Percentiles rank a stretch among this genome's conserved stretches.
phyloP scores from a whole-genome alignment of 2,113 vertebrate genomes.

The Odocoileus hemionus region DNA sequence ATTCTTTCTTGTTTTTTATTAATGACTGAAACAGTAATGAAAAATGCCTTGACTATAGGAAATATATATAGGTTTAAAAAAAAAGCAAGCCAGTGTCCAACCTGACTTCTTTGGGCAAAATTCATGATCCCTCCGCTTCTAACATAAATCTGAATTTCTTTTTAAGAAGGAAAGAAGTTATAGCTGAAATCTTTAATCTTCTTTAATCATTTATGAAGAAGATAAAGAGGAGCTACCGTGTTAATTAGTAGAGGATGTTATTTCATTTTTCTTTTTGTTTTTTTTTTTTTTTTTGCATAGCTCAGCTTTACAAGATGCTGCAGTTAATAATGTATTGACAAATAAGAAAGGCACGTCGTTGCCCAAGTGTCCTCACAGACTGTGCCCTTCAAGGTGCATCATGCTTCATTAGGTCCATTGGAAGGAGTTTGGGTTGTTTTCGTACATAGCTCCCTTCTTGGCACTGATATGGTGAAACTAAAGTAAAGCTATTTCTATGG shows the following conservation, averaged over 20 bases:
- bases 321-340: background rate
- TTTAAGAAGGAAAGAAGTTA: background rate
- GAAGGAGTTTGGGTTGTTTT: background rate
- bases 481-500: background rate
- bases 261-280: background rate
- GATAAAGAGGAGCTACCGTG: background rate
- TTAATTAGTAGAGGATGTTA: background rate
- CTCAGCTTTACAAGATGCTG: background rate
- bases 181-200: background rate
- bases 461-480: background rate
- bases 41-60: background rate
- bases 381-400: background rate
- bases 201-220: background rate
- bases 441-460: background rate
- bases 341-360: background rate
- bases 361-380: background rate
- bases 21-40: background rate
- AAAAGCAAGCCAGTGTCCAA: background rate
- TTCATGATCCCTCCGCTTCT: background rate
- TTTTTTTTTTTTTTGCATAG: background rate
- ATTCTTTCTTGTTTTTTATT: background rate
- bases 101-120: background rate
- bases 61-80: background rate
- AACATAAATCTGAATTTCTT: constrained; percentile 11
- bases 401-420: background rate